Evolutionary conservation across 2,113 vertebrate genomes (phyloP), one percentile per base, ranked within the genome.

Genomic region (Antigone vipio): DNA sequence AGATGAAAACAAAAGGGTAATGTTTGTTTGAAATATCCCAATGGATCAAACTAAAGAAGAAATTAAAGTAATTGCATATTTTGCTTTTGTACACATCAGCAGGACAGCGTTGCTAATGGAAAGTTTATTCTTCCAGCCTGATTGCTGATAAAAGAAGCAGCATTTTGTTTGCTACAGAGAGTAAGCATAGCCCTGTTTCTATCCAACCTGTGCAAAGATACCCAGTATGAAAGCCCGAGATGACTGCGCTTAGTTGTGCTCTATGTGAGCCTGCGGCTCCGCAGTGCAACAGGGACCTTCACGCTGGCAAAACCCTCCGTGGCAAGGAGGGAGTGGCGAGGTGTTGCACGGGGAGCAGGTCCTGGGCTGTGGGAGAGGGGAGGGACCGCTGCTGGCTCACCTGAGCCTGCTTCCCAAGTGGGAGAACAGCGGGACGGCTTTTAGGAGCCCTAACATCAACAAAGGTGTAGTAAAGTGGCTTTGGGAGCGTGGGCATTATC

Each of bases 11-110:
- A 92, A 83, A 95, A 44, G 68, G 11, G 13, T 64, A 91, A 85
- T 75, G 24, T 75, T 88, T 78, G 20, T 52, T 50, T 91, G 72
- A 88, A 92, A 92, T 95, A 88, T 93, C 85, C 88, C 88, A 49
- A 2, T 30, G 60, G 88, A 84, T 79, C 56, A 66, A 62, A 63
- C 44, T 77, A 47, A 83, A 94, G 88, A 85, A 94, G 63, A 88
- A 96, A 86, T 94, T 91, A 56, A 67, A 71, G 47, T 92, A 94
- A 91, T 85, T 90, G 83, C 47, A 1, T 64, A 9, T 59, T 92
- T 88, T 88, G 55, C 64, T 84, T 93, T 77, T 77, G 30, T 67
- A 34, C 8, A 1, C 24, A 63, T 83, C 85, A 95, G 82, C 90
- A 86, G 67, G 58, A 66, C 55, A 19, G 5, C 16, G 9, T 59